Evolutionary conservation across 2,888 invertebrate genomes (phyloP).

Genomic region (Tuta absoluta): DNA sequence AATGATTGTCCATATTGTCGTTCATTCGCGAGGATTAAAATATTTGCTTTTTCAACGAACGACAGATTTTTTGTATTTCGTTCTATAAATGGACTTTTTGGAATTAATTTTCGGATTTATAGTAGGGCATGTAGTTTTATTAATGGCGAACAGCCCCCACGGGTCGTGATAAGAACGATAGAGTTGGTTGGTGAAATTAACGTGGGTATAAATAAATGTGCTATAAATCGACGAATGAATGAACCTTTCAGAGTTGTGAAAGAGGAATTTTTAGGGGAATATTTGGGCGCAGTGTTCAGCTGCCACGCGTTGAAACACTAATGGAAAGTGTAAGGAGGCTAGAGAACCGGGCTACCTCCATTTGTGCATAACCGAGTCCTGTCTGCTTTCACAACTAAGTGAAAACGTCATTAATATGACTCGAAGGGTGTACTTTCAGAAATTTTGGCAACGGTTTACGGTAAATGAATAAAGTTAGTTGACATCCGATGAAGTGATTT

Average conservation of each 20-base stretch:
- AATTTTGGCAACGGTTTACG: neutral
- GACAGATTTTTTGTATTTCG: neutral
- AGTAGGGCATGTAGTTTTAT: conserved; percentile 36
- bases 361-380: conserved; percentile 9
- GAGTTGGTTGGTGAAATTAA: conserved; percentile 31
- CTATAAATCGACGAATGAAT: conserved; percentile 43
- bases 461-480: neutral
- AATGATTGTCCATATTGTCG: conserved; percentile 21
- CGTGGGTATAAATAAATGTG: no score
- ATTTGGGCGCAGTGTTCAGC: conserved; percentile 35
- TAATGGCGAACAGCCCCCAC: conserved; percentile 48
- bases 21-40: conserved; percentile 28
- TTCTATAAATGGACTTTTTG: neutral
- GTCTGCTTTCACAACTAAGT: conserved; percentile 26
- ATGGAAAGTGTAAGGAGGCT: conserved; percentile 39
- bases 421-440: neutral
- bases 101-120: neutral
- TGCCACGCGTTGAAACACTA: conserved; percentile 39
- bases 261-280: conserved; percentile 38
- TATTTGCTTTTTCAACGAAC: conserved; percentile 15
- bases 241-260: conserved; percentile 33
- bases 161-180: conserved; percentile 45
- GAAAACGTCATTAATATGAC: conserved; percentile 1
- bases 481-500: neutral
- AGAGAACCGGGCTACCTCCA: conserved; percentile 24